phyloP scores from a whole-genome alignment of 2,113 vertebrate species.

The Xenopus laevis region DNA sequence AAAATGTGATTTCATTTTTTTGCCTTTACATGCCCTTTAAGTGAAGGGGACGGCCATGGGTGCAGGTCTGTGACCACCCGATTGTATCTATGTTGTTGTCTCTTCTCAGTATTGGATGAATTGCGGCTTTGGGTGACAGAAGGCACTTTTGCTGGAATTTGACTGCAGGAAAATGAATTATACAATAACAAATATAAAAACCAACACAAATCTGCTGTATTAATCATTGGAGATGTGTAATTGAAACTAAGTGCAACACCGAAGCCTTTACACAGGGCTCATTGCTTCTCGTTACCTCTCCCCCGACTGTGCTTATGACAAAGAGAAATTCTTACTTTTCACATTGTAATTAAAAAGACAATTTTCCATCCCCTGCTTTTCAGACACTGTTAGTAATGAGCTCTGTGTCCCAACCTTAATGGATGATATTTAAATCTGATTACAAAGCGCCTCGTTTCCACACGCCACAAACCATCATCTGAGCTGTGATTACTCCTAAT shows the following conservation, averaged over 20 bases:
- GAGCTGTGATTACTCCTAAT: not conserved
- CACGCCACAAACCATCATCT: not conserved
- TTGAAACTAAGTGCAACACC: not conserved
- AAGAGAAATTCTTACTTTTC: not conserved
- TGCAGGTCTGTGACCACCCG: too few relatives aligned
- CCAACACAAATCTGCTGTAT: not conserved
- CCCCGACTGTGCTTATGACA: not conserved
- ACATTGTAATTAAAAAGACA: constrained; percentile 10
- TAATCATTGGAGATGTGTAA: constrained; percentile 7
- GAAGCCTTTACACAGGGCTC: constrained; percentile 8
- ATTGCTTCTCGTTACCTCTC: not conserved
- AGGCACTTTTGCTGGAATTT: too few relatives aligned
- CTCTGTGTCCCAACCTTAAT: not conserved
- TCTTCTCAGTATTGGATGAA: too few relatives aligned
- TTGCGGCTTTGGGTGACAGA: too few relatives aligned
- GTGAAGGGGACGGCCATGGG: too few relatives aligned
- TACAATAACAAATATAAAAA: too few relatives aligned
- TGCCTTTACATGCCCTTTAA: too few relatives aligned
- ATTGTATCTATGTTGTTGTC: too few relatives aligned
- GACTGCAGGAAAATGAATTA: too few relatives aligned
- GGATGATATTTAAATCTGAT: constrained; percentile 3
- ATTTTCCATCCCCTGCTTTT: constrained; percentile 1
- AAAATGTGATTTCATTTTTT: too few relatives aligned
- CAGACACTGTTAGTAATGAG: not conserved
- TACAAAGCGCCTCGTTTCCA: not conserved